A percentile compares a stretch with the other conserved stretches of the same genome.
Evolutionary conservation across 2,113 vertebrate genomes (phyloP).

Genomic region (Nipponia nippon): DNA sequence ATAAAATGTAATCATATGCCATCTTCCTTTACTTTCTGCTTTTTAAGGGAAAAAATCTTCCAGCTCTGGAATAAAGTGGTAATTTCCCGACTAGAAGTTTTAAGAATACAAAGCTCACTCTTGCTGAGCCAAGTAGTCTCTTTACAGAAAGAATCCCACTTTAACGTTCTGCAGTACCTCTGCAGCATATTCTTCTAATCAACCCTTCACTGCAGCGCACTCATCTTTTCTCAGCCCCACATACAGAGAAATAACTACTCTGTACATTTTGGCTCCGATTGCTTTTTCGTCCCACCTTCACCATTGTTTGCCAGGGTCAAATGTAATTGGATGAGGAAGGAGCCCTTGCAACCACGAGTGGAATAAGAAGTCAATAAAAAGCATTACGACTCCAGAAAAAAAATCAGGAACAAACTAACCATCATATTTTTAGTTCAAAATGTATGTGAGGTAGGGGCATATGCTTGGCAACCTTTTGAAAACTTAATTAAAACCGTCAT

Average conservation of each 20-base stretch:
- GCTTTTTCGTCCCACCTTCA: not conserved
- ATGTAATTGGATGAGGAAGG: not conserved
- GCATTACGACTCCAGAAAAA: not conserved
- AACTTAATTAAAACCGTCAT: slow-evolving; percentile 14
- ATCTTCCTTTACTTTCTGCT: not conserved
- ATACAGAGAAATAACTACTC: not conserved
- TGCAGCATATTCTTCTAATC: not conserved
- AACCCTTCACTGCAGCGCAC: not conserved
- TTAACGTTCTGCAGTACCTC: not conserved
- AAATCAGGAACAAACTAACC: not conserved
- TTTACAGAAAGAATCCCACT: not conserved
- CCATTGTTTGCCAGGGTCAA: not conserved
- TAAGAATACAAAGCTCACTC: not conserved
- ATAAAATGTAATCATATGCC: not conserved
- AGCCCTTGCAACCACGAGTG: not conserved
- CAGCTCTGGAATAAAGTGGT: not conserved
- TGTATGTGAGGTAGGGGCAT: not conserved
- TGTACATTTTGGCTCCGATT: not conserved
- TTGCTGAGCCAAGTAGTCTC: not conserved
- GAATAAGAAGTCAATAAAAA: not conserved
- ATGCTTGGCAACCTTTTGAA: not conserved
- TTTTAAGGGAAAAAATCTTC: not conserved
- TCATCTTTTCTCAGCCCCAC: not conserved
- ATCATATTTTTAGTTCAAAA: not conserved
- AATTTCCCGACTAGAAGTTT: not conserved